Conservation (phyloP, 2,888 invertebrate genomes). For the Melikaiella ostensackeni region DNA sequence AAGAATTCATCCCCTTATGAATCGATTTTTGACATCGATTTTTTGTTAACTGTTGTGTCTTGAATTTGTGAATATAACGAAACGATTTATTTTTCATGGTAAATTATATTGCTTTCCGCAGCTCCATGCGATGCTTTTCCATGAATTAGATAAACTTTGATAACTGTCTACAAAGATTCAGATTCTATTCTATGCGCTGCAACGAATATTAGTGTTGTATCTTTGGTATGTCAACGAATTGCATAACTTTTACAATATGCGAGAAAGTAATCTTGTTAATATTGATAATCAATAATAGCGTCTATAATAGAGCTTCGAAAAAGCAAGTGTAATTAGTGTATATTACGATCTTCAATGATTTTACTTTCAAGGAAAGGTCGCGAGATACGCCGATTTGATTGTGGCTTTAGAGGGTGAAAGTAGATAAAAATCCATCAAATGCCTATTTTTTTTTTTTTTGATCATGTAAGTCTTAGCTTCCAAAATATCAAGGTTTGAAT, state of each 20-base stretch:
- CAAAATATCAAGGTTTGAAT: no score
- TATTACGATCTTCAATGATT: constrained; percentile 6
- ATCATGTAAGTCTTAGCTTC: no score
- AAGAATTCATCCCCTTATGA: no score
- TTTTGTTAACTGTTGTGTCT: no score
- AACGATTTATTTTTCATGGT: no score
- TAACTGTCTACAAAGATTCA: constrained; percentile 8
- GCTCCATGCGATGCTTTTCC: not conserved
- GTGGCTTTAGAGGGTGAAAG: no score
- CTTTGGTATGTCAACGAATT: constrained; percentile 23
- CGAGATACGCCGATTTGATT: no score
- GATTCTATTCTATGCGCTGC: not conserved
- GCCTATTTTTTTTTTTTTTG: no score
- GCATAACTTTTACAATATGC: constrained; percentile 30
- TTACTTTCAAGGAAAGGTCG: not conserved
- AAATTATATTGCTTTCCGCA: no score
- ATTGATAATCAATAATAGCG: not conserved
- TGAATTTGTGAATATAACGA: no score
- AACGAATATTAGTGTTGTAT: not conserved
- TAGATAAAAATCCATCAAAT: no score
- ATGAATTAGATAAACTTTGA: not conserved
- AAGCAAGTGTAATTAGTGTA: constrained; percentile 30
- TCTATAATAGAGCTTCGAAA: constrained; percentile 17
- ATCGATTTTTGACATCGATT: no score
- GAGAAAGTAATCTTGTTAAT: constrained; percentile 23